A percentile compares a stretch with the other conserved stretches of the same genome.
Conservation (phyloP, 1,140 invertebrate species). For the Wasmannia auropunctata region DNA sequence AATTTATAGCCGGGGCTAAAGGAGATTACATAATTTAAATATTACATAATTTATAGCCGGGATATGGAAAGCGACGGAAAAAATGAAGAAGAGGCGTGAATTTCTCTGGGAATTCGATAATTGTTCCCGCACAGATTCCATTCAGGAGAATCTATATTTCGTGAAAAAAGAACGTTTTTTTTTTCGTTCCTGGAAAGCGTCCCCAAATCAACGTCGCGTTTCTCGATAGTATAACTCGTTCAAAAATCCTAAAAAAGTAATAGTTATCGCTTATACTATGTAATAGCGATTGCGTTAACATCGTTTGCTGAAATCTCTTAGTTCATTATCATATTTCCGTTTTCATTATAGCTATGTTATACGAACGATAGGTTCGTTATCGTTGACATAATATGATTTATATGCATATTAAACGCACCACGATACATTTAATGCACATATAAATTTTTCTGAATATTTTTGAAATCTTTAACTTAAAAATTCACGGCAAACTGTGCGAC, state of each 20-base stretch:
- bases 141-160: background rate
- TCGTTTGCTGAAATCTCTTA: background rate
- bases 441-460: slow-evolving; percentile 8
- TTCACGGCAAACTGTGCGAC: background rate
- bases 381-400: too few relatives aligned
- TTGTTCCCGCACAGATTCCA: background rate
- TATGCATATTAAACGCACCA: too few relatives aligned
- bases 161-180: background rate
- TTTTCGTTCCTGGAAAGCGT: too few relatives aligned
- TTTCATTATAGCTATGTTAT: background rate
- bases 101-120: background rate
- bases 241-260: background rate
- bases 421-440: background rate
- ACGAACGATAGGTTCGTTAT: background rate
- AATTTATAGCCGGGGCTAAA: slow-evolving; percentile 45
- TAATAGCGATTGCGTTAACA: background rate
- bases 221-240: background rate
- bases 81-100: background rate
- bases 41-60: slow-evolving; percentile 27
- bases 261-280: background rate
- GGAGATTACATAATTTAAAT: slow-evolving; percentile 39
- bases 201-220: background rate
- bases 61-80: background rate
- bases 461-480: background rate
- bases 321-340: background rate